A percentile compares a stretch with the other conserved stretches of the same genome.
Evolutionary conservation across 64 coral and sea anemone genomes (phyloP).

Genomic region (Porites lutea): DNA sequence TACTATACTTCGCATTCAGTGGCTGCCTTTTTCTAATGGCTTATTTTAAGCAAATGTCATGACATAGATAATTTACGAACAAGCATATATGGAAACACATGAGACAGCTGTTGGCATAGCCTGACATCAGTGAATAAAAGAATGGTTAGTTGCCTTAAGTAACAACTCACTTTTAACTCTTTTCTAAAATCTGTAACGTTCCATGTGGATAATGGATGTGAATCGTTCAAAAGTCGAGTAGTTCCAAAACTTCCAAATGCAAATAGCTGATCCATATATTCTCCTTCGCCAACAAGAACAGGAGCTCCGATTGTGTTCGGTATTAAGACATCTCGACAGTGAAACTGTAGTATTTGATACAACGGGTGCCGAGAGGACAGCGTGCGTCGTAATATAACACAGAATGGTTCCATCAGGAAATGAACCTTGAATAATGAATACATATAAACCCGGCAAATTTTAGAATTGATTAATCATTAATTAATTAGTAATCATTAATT

Average conservation of each 20-base stretch:
- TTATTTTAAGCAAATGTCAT: no score
- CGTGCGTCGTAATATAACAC: conserved; percentile 44
- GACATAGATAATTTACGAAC: no score
- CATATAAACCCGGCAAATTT: background rate
- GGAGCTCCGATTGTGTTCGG: conserved; percentile 45
- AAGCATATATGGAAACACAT: no score
- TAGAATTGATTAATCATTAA: background rate
- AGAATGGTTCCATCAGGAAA: conserved; percentile 55
- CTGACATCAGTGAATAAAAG: no score
- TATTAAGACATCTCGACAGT: conserved; percentile 41
- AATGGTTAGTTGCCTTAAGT: background rate
- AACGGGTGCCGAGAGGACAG: conserved; percentile 39
- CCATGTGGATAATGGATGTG: conserved; percentile 33
- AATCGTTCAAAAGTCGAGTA: background rate
- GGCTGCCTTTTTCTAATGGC: no score
- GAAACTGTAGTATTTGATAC: conserved; percentile 43
- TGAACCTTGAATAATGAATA: background rate
- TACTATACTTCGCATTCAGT: no score
- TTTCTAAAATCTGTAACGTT: conserved; percentile 44
- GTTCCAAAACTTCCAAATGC: conserved; percentile 48
- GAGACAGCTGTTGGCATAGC: no score
- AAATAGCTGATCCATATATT: conserved; percentile 21
- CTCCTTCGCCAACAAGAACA: background rate
- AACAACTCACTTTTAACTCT: conserved; percentile 46
- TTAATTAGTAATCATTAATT: no score